Conservation (phyloP, 2,113 vertebrate species). For the Xenopus borealis region DNA sequence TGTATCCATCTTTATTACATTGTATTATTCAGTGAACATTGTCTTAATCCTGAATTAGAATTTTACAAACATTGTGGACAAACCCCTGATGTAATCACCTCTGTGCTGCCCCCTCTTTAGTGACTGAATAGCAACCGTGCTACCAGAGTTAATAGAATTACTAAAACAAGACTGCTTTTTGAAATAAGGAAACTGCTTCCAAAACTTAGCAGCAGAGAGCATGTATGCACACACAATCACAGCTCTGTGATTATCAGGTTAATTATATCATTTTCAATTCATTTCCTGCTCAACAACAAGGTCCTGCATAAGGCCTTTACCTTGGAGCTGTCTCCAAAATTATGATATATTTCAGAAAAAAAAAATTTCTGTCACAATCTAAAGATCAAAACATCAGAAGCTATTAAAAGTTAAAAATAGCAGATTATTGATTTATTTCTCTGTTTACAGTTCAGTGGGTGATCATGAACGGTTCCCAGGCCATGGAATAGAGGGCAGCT, state of each 20-base stretch:
- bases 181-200: background rate
- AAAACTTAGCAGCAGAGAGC: background rate
- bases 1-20: too few species aligned
- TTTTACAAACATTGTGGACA: too few species aligned
- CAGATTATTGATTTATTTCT: constrained; percentile 49
- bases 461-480: constrained; percentile 33
- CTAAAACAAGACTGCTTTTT: background rate
- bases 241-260: background rate
- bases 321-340: background rate
- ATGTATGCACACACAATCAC: background rate
- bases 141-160: background rate
- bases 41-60: too few species aligned
- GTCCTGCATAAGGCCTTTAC: background rate
- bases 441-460: constrained; percentile 59
- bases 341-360: background rate
- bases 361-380: constrained; percentile 9
- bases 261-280: constrained; percentile 7
- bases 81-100: too few species aligned
- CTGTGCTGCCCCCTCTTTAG: too few species aligned
- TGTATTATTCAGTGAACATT: too few species aligned
- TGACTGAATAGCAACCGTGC: too few species aligned
- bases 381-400: constrained; percentile 32
- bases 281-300: background rate
- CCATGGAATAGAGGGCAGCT: constrained; percentile 48
- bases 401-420: constrained; percentile 42